Percentiles rank a stretch among this genome's conserved stretches.
phyloP scores from a whole-genome alignment of 2,888 invertebrate genomes.

The Bellardia pandia region DNA sequence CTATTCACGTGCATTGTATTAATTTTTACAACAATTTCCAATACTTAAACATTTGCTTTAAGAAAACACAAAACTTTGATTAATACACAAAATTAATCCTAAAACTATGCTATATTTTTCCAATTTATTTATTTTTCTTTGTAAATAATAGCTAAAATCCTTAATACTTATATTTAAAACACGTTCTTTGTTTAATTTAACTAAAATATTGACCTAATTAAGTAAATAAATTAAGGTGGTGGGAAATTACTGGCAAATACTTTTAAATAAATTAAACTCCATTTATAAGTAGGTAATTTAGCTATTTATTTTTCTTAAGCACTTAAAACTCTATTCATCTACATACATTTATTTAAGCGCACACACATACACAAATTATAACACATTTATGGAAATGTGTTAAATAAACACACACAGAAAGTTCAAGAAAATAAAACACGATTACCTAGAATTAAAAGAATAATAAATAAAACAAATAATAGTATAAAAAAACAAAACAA shows the following conservation, averaged over 20 bases:
- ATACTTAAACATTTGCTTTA: too few relatives aligned
- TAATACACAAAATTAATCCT: too few relatives aligned
- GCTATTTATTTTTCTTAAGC: neutral
- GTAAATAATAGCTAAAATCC: too few relatives aligned
- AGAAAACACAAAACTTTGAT: too few relatives aligned
- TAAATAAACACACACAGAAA: slow-evolving; percentile 22
- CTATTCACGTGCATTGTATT: too few relatives aligned
- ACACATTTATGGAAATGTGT: slow-evolving; percentile 15
- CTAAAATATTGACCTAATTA: neutral
- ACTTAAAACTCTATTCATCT: slow-evolving; percentile 9
- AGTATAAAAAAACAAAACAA: neutral
- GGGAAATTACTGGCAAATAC: neutral
- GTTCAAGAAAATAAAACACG: slow-evolving; percentile 4
- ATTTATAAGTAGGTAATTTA: neutral
- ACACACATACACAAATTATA: neutral
- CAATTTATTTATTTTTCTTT: too few relatives aligned
- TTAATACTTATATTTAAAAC: neutral
- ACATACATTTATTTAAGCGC: neutral
- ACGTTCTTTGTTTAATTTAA: neutral
- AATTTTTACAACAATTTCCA: too few relatives aligned
- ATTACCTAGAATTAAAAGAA: slow-evolving; percentile 5
- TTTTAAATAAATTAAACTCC: neutral
- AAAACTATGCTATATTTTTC: too few relatives aligned
- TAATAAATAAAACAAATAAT: slow-evolving; percentile 16
- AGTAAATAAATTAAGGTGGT: slow-evolving; percentile 8